Percentiles rank a stretch among this genome's conserved stretches.
Conservation (phyloP, 1,140 invertebrate genomes). For the Hermetia illucens region DNA sequence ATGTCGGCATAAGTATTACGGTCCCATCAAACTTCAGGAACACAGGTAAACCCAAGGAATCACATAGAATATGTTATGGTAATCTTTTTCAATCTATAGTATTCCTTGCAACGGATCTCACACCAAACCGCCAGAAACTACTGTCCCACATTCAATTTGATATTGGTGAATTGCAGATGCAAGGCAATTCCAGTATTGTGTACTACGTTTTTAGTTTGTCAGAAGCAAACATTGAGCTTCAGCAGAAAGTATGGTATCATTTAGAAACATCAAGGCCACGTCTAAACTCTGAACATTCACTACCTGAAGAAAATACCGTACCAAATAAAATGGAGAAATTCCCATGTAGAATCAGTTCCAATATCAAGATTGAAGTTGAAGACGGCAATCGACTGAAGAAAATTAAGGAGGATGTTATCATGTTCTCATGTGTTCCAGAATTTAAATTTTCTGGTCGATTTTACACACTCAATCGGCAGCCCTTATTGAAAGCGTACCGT, state of each 20-base stretch:
- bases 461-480: conserved; percentile 22
- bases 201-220: conserved; percentile 24
- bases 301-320: conserved; percentile 7
- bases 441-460: conserved; percentile 18
- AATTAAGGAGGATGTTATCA: conserved; percentile 19
- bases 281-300: not conserved
- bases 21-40: conserved; percentile 17
- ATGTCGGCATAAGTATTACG: conserved; percentile 23
- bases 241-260: conserved; percentile 24
- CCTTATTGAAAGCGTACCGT: conserved; percentile 18
- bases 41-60: conserved; percentile 16
- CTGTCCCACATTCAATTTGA: conserved; percentile 25
- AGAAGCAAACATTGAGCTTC: conserved; percentile 21
- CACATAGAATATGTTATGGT: not conserved
- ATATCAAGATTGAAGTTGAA: conserved; percentile 22
- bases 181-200: conserved; percentile 18
- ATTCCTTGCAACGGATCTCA: conserved; percentile 27
- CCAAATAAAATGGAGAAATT: conserved; percentile 7
- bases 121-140: conserved; percentile 19
- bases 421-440: conserved; percentile 17
- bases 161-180: conserved; percentile 22
- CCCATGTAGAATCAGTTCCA: conserved; percentile 7
- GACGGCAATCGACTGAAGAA: conserved; percentile 25
- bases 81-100: conserved; percentile 10
- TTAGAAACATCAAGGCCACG: conserved; percentile 13